Conservation (phyloP, 2,888 invertebrate genomes). For the Euphydryas editha region DNA sequence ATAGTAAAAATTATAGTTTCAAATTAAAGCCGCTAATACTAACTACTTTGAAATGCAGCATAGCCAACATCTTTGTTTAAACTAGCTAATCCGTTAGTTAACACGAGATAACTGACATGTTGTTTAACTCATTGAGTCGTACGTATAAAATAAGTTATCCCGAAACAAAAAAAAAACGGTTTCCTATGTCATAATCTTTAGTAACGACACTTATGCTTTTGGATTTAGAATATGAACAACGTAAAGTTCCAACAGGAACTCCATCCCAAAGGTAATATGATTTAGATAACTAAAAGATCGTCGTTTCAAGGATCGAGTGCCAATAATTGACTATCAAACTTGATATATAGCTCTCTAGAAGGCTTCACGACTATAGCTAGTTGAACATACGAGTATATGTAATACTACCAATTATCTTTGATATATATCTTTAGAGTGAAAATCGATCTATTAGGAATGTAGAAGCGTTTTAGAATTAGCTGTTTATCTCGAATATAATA, state of each 20-base stretch:
- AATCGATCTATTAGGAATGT: conserved; percentile 54
- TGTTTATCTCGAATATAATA: conserved; percentile 2
- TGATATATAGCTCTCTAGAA: conserved; percentile 77
- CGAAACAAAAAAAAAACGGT: not conserved
- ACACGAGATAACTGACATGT: not conserved
- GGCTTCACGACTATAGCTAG: conserved; percentile 72
- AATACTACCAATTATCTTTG: too few relatives aligned
- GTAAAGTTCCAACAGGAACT: conserved; percentile 53
- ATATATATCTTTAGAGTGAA: conserved; percentile 61
- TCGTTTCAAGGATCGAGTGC: conserved; percentile 72
- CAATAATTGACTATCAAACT: conserved; percentile 82
- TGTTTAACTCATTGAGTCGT: not conserved
- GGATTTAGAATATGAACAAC: conserved; percentile 62
- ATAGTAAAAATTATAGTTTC: too few relatives aligned
- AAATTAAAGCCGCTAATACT: too few relatives aligned
- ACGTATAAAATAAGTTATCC: not conserved
- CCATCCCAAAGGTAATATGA: conserved; percentile 57
- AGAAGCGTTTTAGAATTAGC: conserved; percentile 16
- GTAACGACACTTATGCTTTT: conserved; percentile 29
- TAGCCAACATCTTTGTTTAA: not conserved
- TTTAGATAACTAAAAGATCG: conserved; percentile 68
- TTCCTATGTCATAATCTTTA: not conserved
- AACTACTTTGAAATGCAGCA: not conserved
- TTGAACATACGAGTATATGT: conserved; percentile 66
- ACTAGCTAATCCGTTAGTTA: not conserved